A percentile compares a stretch with the other conserved stretches of the same genome.
phyloP scores from a whole-genome alignment of 2,113 vertebrate genomes.

The Myiozetetes cayanensis region DNA sequence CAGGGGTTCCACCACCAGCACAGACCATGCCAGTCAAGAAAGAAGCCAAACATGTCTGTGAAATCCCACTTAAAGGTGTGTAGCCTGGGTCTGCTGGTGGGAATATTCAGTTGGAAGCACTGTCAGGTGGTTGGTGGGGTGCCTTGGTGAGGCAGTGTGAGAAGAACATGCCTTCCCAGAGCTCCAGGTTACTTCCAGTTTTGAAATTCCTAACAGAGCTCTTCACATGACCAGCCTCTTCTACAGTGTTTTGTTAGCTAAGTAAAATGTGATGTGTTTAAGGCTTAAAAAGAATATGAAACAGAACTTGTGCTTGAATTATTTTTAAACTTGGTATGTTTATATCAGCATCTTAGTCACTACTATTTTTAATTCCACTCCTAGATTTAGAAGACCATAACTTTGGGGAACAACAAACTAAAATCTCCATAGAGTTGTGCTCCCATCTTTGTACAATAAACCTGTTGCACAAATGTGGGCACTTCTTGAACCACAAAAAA shows the following conservation, averaged over 20 bases:
- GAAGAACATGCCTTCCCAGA: neutral
- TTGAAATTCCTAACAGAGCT: neutral
- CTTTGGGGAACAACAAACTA: neutral
- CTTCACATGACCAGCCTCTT: neutral
- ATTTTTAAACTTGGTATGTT: neutral
- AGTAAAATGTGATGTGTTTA: neutral
- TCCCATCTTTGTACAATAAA: neutral
- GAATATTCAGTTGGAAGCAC: neutral
- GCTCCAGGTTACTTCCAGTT: neutral
- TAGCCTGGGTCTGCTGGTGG: neutral
- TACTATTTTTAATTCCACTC: neutral
- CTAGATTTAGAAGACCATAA: neutral
- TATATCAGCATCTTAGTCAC: neutral
- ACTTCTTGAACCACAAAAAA: neutral
- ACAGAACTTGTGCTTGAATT: neutral
- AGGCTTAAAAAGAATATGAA: neutral
- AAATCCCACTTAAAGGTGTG: neutral
- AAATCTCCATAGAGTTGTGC: neutral
- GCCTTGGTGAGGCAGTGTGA: rapidly evolving
- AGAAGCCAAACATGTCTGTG: neutral
- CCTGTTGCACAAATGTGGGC: neutral
- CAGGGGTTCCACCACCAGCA: neutral
- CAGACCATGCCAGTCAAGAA: neutral
- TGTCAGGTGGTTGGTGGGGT: neutral
- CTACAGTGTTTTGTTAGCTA: neutral